Percentiles rank a stretch among this genome's conserved stretches.
These are phyloP conservation scores for Cephus runcator DNA, from an alignment of 2,888 invertebrate species.

Conservation along the genomic window DNA sequence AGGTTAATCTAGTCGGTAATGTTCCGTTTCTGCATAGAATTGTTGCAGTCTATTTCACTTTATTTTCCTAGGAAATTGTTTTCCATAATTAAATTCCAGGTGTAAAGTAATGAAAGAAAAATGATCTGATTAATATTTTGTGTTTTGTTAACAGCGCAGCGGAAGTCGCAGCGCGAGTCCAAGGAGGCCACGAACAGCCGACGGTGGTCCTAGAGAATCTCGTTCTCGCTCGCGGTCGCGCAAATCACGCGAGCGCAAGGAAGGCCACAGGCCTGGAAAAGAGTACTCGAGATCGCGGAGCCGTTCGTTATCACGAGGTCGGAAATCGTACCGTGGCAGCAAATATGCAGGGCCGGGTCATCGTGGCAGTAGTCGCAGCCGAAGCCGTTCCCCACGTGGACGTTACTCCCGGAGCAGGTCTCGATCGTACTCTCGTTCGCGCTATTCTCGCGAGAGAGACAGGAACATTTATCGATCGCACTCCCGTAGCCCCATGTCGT, in stretches of 20 bases:
- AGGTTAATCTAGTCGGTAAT: not conserved
- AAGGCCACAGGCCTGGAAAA: constrained; percentile 55
- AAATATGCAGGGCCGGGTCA: constrained; percentile 51
- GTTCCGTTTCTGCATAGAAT: not conserved
- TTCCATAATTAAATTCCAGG: not conserved
- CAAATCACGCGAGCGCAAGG: constrained; percentile 58
- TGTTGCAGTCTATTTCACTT: not conserved
- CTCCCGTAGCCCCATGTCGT: constrained; percentile 86
- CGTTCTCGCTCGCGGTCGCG: constrained; percentile 63
- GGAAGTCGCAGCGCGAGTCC: constrained; percentile 59
- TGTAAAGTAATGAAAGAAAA: not conserved
- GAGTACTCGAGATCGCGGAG: constrained; percentile 63
- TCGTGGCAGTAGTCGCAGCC: constrained; percentile 68
- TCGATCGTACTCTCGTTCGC: constrained; percentile 67
- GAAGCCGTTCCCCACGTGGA: constrained; percentile 71
- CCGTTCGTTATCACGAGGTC: constrained; percentile 62
- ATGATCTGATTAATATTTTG: not conserved
- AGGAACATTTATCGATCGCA: constrained; percentile 74
- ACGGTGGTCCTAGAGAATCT: constrained; percentile 54
- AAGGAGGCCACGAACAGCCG: constrained; percentile 49
- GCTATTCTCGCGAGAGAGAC: constrained; percentile 71
- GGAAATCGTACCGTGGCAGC: constrained; percentile 57
- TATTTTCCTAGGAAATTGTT: not conserved
- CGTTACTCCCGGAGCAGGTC: constrained; percentile 76
- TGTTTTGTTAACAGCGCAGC: constrained; percentile 44